phyloP scores from a whole-genome alignment of 2,797 vertebrate species.

The Coregonus sp. region DNA sequence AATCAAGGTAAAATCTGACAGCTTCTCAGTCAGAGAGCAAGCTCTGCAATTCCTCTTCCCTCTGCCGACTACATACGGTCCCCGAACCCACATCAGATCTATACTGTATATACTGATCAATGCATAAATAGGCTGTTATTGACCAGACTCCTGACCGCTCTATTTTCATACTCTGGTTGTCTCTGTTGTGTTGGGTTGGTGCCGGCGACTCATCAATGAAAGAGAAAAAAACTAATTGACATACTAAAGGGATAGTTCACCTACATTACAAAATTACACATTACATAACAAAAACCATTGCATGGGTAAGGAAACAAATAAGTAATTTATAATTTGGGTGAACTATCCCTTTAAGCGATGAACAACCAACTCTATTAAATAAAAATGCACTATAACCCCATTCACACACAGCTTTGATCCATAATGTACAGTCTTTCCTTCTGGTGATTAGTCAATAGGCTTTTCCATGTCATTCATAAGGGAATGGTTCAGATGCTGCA shows the following conservation, averaged over 20 bases:
- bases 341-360: too few relatives aligned
- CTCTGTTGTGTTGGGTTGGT: not conserved
- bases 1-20: too few relatives aligned
- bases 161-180: conserved; percentile 10
- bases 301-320: too few relatives aligned
- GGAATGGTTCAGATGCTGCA: too few relatives aligned
- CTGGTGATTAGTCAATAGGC: too few relatives aligned
- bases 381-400: too few relatives aligned
- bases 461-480: too few relatives aligned
- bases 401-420: too few relatives aligned
- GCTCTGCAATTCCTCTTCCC: not conserved
- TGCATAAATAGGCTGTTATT: conserved; percentile 3
- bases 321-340: too few relatives aligned
- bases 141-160: conserved; percentile 1
- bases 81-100: not conserved
- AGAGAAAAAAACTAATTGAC: not conserved
- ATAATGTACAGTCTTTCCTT: too few relatives aligned
- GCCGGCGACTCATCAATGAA: not conserved
- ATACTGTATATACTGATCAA: conserved; percentile 19
- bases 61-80: not conserved
- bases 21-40: not conserved
- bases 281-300: too few relatives aligned
- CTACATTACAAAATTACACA: not conserved
- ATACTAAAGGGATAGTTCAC: not conserved
- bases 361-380: too few relatives aligned